These are phyloP conservation scores for Agriotes lineatus DNA, from an alignment of 2,888 invertebrate genomes.

Conservation along the genomic window DNA sequence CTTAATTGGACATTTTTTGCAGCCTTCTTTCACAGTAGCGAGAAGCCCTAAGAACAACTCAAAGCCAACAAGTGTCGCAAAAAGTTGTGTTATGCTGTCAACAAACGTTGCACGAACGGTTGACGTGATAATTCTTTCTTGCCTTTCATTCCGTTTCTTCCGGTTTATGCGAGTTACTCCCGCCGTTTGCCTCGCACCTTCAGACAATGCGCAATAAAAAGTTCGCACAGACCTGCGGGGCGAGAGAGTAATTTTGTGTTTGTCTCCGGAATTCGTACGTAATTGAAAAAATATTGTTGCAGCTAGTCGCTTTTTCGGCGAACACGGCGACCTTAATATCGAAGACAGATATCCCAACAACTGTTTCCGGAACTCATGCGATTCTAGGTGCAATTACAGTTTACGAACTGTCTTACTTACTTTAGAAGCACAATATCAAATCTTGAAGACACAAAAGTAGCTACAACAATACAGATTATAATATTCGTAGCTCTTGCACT, in stretches of 20 bases:
- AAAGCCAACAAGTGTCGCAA: slow-evolving; percentile 11
- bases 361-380: too few species aligned
- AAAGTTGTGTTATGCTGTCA: slow-evolving; percentile 16
- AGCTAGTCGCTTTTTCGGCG: too few species aligned
- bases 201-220: not conserved
- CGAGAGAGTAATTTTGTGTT: not conserved
- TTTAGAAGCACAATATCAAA: too few species aligned
- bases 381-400: too few species aligned
- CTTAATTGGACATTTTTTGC: not conserved
- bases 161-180: not conserved
- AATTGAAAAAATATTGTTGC: too few species aligned
- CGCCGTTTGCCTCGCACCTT: not conserved
- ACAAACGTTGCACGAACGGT: slow-evolving; percentile 2
- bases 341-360: too few species aligned
- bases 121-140: slow-evolving; percentile 18
- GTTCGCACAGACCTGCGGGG: not conserved
- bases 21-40: not conserved
- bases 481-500: too few species aligned
- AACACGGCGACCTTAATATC: too few species aligned
- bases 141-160: slow-evolving; percentile 7
- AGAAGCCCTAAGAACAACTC: slow-evolving; percentile 6
- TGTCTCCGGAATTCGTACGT: too few species aligned
- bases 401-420: too few species aligned
- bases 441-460: too few species aligned
- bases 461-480: too few species aligned